phyloP scores from a whole-genome alignment of 2,113 vertebrate genomes.

The Accipiter virgatus region DNA sequence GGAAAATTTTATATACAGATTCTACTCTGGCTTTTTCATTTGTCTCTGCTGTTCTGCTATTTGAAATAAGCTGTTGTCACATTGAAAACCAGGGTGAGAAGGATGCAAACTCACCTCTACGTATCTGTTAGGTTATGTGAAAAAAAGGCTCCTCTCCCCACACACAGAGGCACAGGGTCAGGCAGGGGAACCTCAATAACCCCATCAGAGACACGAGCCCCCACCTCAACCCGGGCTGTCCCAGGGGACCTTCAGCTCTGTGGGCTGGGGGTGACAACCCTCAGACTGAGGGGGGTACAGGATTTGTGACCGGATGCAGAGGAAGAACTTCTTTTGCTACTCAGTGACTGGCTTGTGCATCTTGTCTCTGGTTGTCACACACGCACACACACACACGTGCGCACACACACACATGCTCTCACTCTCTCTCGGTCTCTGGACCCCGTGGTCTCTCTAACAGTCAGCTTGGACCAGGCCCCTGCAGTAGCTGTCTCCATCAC shows the following conservation, averaged over 20 bases:
- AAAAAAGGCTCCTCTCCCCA: background rate
- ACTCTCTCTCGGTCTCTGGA: background rate
- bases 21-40: background rate
- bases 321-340: background rate
- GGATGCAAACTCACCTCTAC: background rate
- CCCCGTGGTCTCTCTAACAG: fast-evolving
- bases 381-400: no score
- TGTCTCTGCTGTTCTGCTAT: background rate
- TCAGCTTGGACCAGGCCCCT: background rate
- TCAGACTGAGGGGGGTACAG: background rate
- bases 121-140: background rate
- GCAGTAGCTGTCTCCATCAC: background rate
- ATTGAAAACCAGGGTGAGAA: background rate
- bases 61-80: background rate
- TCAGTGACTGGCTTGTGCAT: background rate
- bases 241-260: background rate
- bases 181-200: background rate
- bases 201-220: background rate
- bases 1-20: background rate
- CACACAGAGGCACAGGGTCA: background rate
- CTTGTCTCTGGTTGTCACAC: background rate
- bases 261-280: background rate
- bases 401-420: fast-evolving
- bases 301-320: background rate
- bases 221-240: background rate